These are phyloP conservation scores for Allacma fusca DNA, from an alignment of 2,888 invertebrate genomes.

Conservation along the genomic window DNA sequence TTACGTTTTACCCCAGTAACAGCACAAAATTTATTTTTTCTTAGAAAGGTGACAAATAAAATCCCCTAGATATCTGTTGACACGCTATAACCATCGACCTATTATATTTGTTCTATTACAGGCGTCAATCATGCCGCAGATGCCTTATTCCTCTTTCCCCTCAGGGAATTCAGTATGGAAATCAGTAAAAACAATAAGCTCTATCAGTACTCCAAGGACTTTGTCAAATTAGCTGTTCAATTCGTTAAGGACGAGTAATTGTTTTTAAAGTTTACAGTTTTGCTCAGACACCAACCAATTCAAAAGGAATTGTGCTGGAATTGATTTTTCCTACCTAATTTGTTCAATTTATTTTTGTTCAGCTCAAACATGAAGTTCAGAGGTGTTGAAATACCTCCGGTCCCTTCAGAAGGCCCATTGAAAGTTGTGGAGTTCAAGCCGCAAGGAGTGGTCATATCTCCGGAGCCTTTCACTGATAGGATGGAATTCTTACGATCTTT, in stretches of 20 bases:
- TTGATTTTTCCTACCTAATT: too few species aligned
- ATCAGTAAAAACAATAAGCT: neutral
- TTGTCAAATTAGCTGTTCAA: neutral
- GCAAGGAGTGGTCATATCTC: neutral
- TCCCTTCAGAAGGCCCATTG: neutral
- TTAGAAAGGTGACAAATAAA: too few species aligned
- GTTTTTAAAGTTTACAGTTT: neutral
- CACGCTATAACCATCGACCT: too few species aligned
- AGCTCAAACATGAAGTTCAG: constrained; percentile 6
- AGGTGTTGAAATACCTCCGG: neutral
- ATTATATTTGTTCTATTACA: too few species aligned
- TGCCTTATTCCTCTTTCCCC: too few species aligned
- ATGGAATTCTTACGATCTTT: neutral
- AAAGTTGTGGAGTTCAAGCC: neutral
- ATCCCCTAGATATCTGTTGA: too few species aligned
- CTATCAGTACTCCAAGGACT: constrained; percentile 22
- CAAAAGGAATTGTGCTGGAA: neutral
- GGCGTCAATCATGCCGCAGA: neutral
- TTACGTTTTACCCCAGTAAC: neutral
- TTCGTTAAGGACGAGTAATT: constrained; percentile 21
- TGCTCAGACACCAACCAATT: too few species aligned
- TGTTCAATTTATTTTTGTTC: too few species aligned
- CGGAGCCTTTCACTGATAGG: neutral
- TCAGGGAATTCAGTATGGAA: too few species aligned
- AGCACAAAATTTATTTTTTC: too few species aligned